These are phyloP conservation scores for Notarius quadriscutis DNA, from an alignment of 2,113 vertebrate genomes.

Conservation along the genomic window DNA sequence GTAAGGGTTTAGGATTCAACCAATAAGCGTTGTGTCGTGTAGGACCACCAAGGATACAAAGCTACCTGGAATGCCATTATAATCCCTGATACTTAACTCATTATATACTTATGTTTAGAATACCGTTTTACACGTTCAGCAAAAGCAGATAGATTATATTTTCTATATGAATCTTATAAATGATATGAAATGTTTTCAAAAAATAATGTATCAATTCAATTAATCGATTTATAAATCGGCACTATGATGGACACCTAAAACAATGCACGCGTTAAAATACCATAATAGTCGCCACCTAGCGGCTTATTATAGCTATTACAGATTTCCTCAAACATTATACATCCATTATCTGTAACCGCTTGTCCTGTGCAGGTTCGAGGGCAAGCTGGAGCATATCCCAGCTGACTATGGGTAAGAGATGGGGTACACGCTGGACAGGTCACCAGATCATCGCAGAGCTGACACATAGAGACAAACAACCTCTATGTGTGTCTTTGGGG, in stretches of 20 bases:
- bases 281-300: neutral
- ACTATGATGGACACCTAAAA: neutral
- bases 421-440: too few relatives aligned
- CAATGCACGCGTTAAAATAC: neutral
- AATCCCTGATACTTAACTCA: constrained; percentile 43
- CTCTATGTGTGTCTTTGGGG: too few relatives aligned
- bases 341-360: too few relatives aligned
- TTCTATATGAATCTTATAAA: neutral
- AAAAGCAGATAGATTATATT: neutral
- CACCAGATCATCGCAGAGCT: too few relatives aligned
- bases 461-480: too few relatives aligned
- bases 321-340: too few relatives aligned
- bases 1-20: neutral
- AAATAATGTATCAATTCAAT: neutral
- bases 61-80: neutral
- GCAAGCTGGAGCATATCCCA: too few relatives aligned
- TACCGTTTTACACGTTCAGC: neutral
- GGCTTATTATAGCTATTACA: neutral
- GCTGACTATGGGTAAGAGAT: too few relatives aligned
- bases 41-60: constrained; percentile 46
- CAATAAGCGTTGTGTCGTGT: constrained; percentile 28
- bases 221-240: neutral
- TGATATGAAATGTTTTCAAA: neutral
- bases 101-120: neutral
- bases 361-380: too few relatives aligned